Conservation (phyloP, 2,888 invertebrate genomes). For the Caenorhabditis uteleia region DNA sequence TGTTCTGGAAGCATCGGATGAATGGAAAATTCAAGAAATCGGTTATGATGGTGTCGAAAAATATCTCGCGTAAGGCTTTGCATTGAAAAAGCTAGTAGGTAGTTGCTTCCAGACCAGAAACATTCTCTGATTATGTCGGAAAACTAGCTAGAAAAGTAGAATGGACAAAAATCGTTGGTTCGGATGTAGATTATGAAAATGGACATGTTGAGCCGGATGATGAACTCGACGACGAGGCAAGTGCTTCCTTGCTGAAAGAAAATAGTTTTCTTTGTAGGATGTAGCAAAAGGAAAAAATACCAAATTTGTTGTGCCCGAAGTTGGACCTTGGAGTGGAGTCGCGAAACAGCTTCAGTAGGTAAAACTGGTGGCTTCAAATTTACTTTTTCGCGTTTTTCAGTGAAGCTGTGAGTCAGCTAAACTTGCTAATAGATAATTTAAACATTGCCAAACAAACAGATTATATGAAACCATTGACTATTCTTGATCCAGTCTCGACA, state of each 20-base stretch:
- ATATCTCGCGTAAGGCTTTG: constrained; percentile 50
- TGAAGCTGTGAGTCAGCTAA: constrained; percentile 61
- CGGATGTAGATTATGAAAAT: constrained; percentile 46
- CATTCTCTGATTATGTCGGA: constrained; percentile 57
- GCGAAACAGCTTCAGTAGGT: constrained; percentile 65
- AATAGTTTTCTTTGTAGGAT: constrained; percentile 4
- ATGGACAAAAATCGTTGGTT: constrained; percentile 58
- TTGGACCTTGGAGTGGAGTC: constrained; percentile 67
- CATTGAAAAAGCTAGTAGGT: not conserved
- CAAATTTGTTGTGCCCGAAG: constrained; percentile 55
- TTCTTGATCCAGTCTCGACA: constrained; percentile 37
- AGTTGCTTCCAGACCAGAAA: constrained; percentile 54
- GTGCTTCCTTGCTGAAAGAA: not conserved
- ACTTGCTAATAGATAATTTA: constrained; percentile 61
- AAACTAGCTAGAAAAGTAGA: constrained; percentile 58
- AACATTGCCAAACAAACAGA: constrained; percentile 51
- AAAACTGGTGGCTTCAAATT: too few species aligned
- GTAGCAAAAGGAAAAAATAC: constrained; percentile 19
- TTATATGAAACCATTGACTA: constrained; percentile 50
- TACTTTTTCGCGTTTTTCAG: constrained; percentile 49
- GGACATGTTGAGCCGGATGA: constrained; percentile 16
- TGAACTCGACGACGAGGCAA: constrained; percentile 20
- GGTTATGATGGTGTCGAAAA: constrained; percentile 64
- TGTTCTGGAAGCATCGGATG: constrained; percentile 40
- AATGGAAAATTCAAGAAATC: constrained; percentile 65